A percentile compares a stretch with the other conserved stretches of the same genome.
Conservation (phyloP, 2,888 invertebrate genomes). For the Nebria salina region DNA sequence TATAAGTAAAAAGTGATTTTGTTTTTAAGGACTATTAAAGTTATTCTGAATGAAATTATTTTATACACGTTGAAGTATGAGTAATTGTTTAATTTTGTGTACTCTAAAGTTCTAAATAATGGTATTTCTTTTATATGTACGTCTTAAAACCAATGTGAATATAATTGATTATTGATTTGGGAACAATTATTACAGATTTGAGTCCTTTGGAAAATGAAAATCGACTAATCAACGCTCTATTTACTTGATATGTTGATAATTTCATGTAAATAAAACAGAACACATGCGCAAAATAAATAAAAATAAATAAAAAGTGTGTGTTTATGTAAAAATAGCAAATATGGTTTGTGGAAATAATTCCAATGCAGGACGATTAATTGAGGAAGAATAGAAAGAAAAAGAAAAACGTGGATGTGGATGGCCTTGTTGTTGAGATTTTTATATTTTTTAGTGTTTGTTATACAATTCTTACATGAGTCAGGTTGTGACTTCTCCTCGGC, state of each 20-base stretch:
- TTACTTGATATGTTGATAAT: background rate
- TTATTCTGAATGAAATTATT: no score
- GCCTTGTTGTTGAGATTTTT: slow-evolving; percentile 18
- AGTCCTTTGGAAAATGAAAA: background rate
- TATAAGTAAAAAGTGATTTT: no score
- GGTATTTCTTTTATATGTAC: no score
- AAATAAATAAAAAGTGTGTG: background rate
- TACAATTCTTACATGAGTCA: slow-evolving; percentile 77
- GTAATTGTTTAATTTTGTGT: no score
- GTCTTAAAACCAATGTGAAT: no score
- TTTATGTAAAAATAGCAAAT: slow-evolving; percentile 23
- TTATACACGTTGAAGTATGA: no score
- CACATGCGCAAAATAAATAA: background rate
- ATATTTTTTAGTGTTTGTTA: slow-evolving; percentile 28
- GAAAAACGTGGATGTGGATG: background rate
- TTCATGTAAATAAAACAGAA: slow-evolving; percentile 8
- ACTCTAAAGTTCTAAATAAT: no score
- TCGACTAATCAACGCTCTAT: background rate
- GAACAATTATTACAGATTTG: background rate
- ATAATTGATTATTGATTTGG: no score
- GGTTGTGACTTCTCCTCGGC: slow-evolving; percentile 82
- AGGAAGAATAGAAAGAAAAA: background rate
- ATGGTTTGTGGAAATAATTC: slow-evolving; percentile 17
- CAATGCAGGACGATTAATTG: slow-evolving; percentile 19
- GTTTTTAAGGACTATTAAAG: no score